A percentile compares a stretch with the other conserved stretches of the same genome.
Evolutionary conservation across 2,797 vertebrate species (phyloP).

Genomic region (Australoheros facetus): DNA sequence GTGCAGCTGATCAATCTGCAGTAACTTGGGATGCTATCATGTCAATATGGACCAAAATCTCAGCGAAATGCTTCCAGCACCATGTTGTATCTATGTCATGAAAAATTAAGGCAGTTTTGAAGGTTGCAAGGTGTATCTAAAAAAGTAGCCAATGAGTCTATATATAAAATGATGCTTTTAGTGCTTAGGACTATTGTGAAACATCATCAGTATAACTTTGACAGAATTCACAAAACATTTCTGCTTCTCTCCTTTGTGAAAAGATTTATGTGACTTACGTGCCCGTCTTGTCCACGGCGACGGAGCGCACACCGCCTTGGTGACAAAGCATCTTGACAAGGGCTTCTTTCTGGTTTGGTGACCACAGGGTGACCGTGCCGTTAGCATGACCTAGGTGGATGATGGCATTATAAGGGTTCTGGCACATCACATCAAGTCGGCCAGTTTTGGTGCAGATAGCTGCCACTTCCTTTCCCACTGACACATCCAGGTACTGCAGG

Average conservation of each 20-base stretch:
- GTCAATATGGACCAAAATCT: background rate
- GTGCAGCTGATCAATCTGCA: too few relatives aligned
- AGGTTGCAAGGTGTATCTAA: background rate
- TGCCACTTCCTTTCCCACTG: conserved; percentile 87
- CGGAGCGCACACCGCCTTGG: conserved; percentile 83
- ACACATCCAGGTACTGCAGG: conserved; percentile 91
- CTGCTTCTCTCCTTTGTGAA: background rate
- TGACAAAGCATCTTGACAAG: conserved; percentile 91
- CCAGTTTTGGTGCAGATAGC: conserved; percentile 85
- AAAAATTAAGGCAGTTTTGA: background rate
- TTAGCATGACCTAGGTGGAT: conserved; percentile 90
- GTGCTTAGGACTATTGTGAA: background rate
- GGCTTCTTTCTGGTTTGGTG: conserved; percentile 87
- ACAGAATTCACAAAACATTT: background rate
- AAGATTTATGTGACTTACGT: conserved; percentile 79
- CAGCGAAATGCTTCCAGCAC: background rate
- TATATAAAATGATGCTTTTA: background rate
- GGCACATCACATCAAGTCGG: conserved; percentile 87
- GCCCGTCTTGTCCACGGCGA: conserved; percentile 87
- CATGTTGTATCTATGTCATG: background rate
- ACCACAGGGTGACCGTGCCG: conserved; percentile 90
- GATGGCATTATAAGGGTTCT: conserved; percentile 89
- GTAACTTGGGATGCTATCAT: background rate
- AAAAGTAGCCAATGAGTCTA: too few relatives aligned
- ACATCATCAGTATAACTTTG: background rate